phyloP scores from a whole-genome alignment of 2,797 vertebrate species.

The Okamejei kenojei region DNA sequence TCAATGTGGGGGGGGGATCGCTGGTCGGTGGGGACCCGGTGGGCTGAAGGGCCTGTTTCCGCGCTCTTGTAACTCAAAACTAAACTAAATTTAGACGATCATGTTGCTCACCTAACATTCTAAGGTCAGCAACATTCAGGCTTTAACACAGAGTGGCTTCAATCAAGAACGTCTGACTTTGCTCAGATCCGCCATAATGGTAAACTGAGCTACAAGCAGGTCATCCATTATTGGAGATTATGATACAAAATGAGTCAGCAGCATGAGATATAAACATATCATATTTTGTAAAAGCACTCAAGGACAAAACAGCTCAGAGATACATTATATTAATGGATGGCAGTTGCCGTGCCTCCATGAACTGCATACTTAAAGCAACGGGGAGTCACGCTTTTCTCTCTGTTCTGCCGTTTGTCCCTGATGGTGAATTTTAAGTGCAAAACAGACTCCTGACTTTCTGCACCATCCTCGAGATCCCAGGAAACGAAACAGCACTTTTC shows the following conservation, averaged over 20 bases:
- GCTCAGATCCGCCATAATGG: not conserved
- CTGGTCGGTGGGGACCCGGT: no score
- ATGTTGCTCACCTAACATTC: not conserved
- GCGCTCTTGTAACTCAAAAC: no score
- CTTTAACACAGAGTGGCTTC: not conserved
- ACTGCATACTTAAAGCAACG: not conserved
- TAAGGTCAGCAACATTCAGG: not conserved
- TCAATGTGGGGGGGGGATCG: no score
- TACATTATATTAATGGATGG: no score
- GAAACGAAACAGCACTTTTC: not conserved
- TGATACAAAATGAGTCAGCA: not conserved
- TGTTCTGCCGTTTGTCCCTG: not conserved
- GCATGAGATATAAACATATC: not conserved
- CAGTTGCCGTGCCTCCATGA: not conserved
- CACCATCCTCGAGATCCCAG: not conserved
- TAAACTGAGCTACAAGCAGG: not conserved
- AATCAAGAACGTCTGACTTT: not conserved
- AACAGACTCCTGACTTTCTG: not conserved
- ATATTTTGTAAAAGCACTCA: not conserved
- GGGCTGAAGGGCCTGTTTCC: no score
- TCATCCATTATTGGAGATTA: not conserved
- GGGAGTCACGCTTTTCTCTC: not conserved
- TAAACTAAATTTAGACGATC: not conserved
- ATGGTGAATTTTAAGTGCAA: not conserved
- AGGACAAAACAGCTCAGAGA: not conserved